Percentiles rank a stretch among this genome's conserved stretches.
Evolutionary conservation across 2,888 invertebrate genomes (phyloP).

Genomic region (Campopleginae sp.): DNA sequence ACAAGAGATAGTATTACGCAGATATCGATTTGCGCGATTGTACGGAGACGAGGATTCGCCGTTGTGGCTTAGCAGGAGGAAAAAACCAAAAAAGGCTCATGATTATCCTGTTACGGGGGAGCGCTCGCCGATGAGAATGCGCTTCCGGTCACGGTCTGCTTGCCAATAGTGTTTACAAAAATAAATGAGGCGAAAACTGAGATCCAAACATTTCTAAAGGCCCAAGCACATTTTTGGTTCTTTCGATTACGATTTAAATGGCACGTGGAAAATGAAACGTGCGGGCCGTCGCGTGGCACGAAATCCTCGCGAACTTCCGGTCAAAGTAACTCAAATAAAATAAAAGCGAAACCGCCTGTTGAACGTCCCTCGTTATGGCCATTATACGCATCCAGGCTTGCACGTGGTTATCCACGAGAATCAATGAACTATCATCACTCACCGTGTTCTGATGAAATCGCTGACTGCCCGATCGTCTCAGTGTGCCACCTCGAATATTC

Average conservation of each 20-base stretch:
- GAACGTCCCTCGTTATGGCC: constrained; percentile 56
- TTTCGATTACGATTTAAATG: constrained; percentile 9
- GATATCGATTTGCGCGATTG: constrained; percentile 56
- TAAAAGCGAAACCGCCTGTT: constrained; percentile 61
- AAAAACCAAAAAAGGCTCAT: constrained; percentile 7
- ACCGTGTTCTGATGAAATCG: constrained; percentile 90
- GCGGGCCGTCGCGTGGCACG: constrained; percentile 40
- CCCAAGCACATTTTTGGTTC: background rate
- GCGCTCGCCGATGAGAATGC: constrained; percentile 42
- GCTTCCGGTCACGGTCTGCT: constrained; percentile 58
- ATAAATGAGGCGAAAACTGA: background rate
- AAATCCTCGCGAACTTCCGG: constrained; percentile 61
- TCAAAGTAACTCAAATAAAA: constrained; percentile 47
- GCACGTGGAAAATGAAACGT: background rate
- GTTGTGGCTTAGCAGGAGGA: constrained; percentile 6
- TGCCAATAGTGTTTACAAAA: background rate
- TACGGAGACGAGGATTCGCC: constrained; percentile 34
- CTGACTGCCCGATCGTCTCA: constrained; percentile 92
- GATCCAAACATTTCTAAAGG: background rate
- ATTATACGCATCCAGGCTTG: constrained; percentile 19
- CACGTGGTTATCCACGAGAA: background rate
- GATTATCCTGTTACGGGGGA: constrained; percentile 43
- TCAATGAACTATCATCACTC: constrained; percentile 76
- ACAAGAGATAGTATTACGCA: constrained; percentile 20
- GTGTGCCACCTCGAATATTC: constrained; percentile 90